Conservation (phyloP, 2,113 vertebrate genomes). For the Centropus bengalensis region DNA sequence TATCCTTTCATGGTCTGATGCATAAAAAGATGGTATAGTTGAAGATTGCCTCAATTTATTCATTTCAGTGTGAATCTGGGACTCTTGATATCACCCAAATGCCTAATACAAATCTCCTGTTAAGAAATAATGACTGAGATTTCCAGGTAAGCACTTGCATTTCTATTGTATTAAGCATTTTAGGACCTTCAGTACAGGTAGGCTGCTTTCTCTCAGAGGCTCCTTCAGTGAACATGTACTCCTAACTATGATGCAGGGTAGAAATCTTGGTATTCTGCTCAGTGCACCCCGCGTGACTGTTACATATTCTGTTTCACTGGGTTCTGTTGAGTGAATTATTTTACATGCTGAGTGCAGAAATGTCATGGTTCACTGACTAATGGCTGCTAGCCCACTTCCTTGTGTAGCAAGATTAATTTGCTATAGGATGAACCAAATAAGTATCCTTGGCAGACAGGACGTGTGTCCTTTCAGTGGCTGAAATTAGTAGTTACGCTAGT, state of each 20-base stretch:
- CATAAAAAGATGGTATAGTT: background rate
- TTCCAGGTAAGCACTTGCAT: rapidly evolving
- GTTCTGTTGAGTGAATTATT: background rate
- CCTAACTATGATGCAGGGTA: rapidly evolving
- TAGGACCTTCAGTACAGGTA: background rate
- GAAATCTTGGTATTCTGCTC: background rate
- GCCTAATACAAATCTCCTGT: background rate
- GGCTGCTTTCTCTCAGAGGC: background rate
- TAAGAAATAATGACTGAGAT: background rate
- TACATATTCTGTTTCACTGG: background rate
- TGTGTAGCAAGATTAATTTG: background rate
- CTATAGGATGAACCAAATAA: background rate
- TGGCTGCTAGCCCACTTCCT: background rate
- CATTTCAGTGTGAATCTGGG: background rate
- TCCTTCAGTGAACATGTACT: background rate
- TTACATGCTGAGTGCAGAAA: background rate
- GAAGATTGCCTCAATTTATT: background rate
- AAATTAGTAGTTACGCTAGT: background rate
- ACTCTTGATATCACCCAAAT: background rate
- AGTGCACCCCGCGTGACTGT: background rate
- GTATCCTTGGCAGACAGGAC: background rate
- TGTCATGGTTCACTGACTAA: background rate
- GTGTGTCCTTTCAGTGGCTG: background rate
- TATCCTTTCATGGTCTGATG: background rate
- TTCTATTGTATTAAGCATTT: background rate